Evolutionary conservation across 2,888 invertebrate species (phyloP).

Genomic region (Junonia oenone): DNA sequence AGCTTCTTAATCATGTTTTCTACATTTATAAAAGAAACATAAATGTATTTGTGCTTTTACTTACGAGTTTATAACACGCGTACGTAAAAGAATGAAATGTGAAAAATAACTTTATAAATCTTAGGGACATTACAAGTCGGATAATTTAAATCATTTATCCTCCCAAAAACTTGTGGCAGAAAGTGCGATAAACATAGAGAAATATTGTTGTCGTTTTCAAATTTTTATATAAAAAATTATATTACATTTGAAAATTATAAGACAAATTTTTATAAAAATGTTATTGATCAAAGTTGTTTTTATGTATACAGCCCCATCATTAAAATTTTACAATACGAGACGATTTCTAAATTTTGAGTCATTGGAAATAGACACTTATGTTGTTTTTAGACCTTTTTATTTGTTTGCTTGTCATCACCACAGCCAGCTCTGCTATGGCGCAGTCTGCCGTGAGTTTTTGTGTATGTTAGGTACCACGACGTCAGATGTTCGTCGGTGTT

Average conservation of each 20-base stretch:
- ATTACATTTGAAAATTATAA: slow-evolving; percentile 6
- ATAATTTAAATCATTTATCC: background rate
- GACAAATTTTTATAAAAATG: slow-evolving; percentile 7
- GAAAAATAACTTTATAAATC: background rate
- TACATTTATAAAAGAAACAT: slow-evolving; percentile 3
- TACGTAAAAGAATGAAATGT: background rate
- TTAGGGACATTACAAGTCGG: background rate
- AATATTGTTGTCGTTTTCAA: slow-evolving; percentile 4
- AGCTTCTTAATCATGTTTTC: slow-evolving; percentile 11
- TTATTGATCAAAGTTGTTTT: slow-evolving; percentile 11
- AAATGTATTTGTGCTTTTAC: slow-evolving; percentile 2
- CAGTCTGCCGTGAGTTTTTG: slow-evolving; percentile 25
- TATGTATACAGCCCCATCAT: background rate
- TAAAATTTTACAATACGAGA: background rate
- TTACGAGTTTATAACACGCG: background rate
- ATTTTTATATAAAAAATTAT: slow-evolving; percentile 1
- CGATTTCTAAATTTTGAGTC: too few species aligned
- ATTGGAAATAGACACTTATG: background rate
- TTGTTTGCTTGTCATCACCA: too few species aligned
- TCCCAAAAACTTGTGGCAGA: slow-evolving; percentile 25
- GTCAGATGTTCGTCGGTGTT: slow-evolving; percentile 13
- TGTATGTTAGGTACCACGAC: slow-evolving; percentile 1
- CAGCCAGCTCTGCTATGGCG: slow-evolving; percentile 6
- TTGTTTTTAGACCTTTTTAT: background rate
- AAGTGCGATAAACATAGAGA: background rate